These are phyloP conservation scores for Serripes groenlandicus DNA, from an alignment of 2,888 invertebrate genomes.

Conservation along the genomic window DNA sequence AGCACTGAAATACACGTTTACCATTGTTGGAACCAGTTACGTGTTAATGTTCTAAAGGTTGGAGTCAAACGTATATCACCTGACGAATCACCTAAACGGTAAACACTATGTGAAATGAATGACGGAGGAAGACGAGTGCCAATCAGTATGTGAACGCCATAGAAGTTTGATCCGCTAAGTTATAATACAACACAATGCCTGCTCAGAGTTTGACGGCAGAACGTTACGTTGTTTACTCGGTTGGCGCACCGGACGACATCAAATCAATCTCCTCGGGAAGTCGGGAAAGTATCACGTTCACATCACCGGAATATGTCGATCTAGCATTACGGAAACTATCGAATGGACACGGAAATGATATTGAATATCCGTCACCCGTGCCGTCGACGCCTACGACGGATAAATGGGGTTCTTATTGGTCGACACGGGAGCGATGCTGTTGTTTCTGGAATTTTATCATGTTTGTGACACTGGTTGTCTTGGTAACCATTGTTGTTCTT, in stretches of 20 bases:
- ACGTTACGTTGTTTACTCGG: conserved; percentile 54
- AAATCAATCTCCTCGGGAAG: conserved; percentile 36
- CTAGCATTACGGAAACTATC: conserved; percentile 29
- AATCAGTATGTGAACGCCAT: too few relatives aligned
- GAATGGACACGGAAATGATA: conserved; percentile 13
- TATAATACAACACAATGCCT: too few relatives aligned
- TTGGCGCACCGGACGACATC: conserved; percentile 43
- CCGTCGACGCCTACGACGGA: conserved; percentile 48
- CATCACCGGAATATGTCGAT: conserved; percentile 44
- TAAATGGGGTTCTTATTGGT: conserved; percentile 66
- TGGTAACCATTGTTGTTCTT: conserved; percentile 50
- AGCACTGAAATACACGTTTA: too few relatives aligned
- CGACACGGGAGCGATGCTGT: conserved; percentile 59
- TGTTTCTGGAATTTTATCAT: conserved; percentile 64
- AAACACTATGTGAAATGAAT: too few relatives aligned
- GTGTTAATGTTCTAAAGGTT: too few relatives aligned
- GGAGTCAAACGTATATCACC: too few relatives aligned
- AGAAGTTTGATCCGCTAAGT: too few relatives aligned
- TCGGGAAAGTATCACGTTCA: conserved; percentile 26
- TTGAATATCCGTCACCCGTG: conserved; percentile 35
- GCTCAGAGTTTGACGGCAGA: conserved; percentile 42
- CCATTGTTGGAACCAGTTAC: too few relatives aligned
- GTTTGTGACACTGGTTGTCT: conserved; percentile 40
- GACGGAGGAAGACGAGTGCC: too few relatives aligned
- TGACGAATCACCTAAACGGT: too few relatives aligned